phyloP scores from a whole-genome alignment of 2,888 invertebrate species.

The Stenodema calcarata region DNA sequence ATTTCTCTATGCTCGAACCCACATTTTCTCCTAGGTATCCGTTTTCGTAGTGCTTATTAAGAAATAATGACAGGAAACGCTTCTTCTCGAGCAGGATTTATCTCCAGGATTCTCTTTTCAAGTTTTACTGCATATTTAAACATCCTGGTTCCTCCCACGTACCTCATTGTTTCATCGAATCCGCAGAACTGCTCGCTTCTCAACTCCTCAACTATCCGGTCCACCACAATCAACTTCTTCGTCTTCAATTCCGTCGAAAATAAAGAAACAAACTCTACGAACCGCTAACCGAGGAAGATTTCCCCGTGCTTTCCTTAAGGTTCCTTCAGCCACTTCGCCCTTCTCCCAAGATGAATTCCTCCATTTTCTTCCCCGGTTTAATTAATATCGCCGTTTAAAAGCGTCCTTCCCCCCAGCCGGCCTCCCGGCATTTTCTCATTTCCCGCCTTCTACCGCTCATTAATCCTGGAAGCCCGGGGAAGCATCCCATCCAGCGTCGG shows the following conservation, averaged over 20 bases:
- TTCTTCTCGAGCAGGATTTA: too few relatives aligned
- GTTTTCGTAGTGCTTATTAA: too few relatives aligned
- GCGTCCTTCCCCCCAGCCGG: neutral
- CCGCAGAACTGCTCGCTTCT: too few relatives aligned
- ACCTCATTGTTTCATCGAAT: too few relatives aligned
- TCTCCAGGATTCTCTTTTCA: too few relatives aligned
- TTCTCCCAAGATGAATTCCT: neutral
- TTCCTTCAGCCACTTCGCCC: neutral
- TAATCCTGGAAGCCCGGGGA: neutral
- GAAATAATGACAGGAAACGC: too few relatives aligned
- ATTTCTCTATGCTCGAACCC: too few relatives aligned
- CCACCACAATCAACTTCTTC: too few relatives aligned
- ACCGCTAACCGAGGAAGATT: neutral
- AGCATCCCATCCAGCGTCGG: neutral
- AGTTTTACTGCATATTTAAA: neutral
- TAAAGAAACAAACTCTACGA: neutral
- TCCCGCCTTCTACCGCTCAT: neutral
- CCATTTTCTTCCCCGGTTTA: neutral
- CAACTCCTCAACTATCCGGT: too few relatives aligned
- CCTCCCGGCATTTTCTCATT: slow-evolving; percentile 16
- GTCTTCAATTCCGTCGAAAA: too few relatives aligned
- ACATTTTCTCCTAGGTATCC: too few relatives aligned
- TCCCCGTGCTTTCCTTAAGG: neutral
- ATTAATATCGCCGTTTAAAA: slow-evolving; percentile 19
- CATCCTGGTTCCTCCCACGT: neutral